Evolutionary conservation across 1,140 invertebrate genomes (phyloP), one percentile per base, ranked within the genome.

Genomic region (Drosophila seguyi): DNA sequence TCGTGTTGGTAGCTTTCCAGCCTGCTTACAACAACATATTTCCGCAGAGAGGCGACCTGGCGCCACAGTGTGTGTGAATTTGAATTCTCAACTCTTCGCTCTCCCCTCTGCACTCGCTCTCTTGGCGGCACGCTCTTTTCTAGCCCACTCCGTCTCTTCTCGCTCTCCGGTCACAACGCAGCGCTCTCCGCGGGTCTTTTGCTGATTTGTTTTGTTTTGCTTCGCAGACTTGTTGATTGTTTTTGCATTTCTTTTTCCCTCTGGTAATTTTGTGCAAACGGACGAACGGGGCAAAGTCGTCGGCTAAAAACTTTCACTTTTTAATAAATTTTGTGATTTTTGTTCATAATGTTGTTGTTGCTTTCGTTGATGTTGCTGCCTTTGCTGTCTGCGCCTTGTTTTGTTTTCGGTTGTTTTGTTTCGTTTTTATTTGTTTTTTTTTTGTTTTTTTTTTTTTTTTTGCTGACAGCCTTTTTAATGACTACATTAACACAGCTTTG

Each of bases 301-400:
- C 60, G 71, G 71, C 66, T 68, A 76, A 88, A 86, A 87, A 87
- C 83, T 87, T 87, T 87, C 83, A 87, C 83, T 87, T 76, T 68
- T 85, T 74, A 85, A 84, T 90, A 90, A 90, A 79, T 81, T 88
- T 90, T 78, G 65, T 78, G 77, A 90, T 81, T 90, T 87, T 90
- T 87, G 52, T 85, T 75, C 62, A 85, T 88, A 88, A 78, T 88
- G 85, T 87, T 61, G 83, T 61, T 74, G 45, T 66, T 75, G 25
- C 44, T 62, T 41, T 53, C 31, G 50, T 20, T 53, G 52, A 36
- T 31, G 63, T 48, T 38, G 41, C 45, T 69, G 55, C 29, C 50
- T 53, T 20, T 38, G 18, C 34, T 63, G 57, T 65, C 69, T 75
- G 61, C 42, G 48, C 38, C 62, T 72, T 79, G 58, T 68, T 79